Percentiles rank a stretch among this genome's conserved stretches.
phyloP scores from a whole-genome alignment of 2,113 vertebrate genomes.

The Heliornis fulica region DNA sequence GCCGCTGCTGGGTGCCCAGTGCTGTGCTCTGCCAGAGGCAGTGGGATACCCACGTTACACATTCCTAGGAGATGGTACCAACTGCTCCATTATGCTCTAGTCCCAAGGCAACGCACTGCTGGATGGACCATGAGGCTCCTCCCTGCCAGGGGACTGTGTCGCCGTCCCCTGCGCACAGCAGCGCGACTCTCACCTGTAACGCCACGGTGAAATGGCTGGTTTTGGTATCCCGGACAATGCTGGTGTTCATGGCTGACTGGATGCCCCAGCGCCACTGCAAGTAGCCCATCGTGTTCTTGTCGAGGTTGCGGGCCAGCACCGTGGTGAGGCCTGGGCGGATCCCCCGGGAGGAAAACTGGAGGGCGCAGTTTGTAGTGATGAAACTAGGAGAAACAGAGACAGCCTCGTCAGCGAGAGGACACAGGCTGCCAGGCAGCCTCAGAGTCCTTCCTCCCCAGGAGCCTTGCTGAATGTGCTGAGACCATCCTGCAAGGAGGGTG shows the following conservation, averaged over 20 bases:
- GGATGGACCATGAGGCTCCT: not conserved
- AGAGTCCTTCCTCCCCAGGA: not conserved
- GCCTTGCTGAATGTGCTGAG: not conserved
- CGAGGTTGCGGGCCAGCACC: conserved; percentile 89
- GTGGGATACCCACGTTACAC: fast-evolving
- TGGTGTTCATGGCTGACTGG: conserved; percentile 98
- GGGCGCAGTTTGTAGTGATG: conserved; percentile 87
- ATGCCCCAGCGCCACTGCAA: conserved; percentile 95
- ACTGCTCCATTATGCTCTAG: not conserved
- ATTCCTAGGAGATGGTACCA: fast-evolving
- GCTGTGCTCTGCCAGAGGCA: not conserved
- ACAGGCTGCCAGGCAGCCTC: not conserved
- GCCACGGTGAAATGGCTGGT: conserved; percentile 91
- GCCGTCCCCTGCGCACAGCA: fast-evolving
- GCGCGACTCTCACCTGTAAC: conserved; percentile 79
- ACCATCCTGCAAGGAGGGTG: not conserved
- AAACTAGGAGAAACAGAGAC: conserved; percentile 75
- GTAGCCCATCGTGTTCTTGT: conserved; percentile 98
- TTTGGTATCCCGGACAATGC: conserved; percentile 93
- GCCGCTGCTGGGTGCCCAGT: fast-evolving
- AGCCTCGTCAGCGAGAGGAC: not conserved
- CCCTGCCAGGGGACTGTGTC: fast-evolving
- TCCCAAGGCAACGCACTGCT: not conserved
- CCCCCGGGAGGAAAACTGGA: conserved; percentile 93
- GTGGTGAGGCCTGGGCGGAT: conserved; percentile 90